Percentiles rank a stretch among this genome's conserved stretches.
Evolutionary conservation across 23 tunicate genomes (phyloP).

Genomic region (Halocynthia aurantium): DNA sequence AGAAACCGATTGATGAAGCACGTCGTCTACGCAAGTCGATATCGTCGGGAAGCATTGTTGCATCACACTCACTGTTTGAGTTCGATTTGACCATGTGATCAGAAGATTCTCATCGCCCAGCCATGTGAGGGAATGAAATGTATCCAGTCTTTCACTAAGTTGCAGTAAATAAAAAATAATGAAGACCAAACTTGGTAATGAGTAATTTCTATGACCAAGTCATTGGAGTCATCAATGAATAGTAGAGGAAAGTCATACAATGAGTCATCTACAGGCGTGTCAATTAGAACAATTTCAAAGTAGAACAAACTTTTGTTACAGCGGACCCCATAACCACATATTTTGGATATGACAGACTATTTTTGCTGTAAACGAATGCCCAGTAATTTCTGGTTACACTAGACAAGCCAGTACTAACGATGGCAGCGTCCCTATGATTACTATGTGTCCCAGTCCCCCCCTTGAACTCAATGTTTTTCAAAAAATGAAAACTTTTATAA

Average conservation of each 20-base stretch:
- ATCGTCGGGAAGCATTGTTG: constrained; percentile 41
- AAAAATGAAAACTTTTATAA: no score
- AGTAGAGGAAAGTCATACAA: no score
- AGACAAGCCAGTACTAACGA: no score
- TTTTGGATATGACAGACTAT: no score
- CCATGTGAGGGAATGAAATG: constrained; percentile 70
- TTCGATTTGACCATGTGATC: constrained; percentile 89
- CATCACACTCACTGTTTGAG: constrained; percentile 43
- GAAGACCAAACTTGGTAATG: no score
- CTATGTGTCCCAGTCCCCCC: no score
- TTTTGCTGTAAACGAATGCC: no score
- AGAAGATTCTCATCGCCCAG: constrained; percentile 25
- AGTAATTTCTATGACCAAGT: no score
- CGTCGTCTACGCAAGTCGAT: constrained; percentile 38
- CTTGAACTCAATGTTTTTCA: no score
- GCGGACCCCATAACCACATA: no score
- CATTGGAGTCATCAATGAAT: background rate
- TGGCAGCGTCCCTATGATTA: no score
- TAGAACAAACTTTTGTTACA: background rate
- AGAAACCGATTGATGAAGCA: constrained; percentile 2
- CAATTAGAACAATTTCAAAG: background rate
- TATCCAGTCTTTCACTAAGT: constrained; percentile 39
- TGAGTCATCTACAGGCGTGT: background rate
- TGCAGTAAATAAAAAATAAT: background rate
- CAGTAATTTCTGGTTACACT: no score